phyloP scores from a whole-genome alignment of 2,888 invertebrate species.

The Deilephila porcellus region DNA sequence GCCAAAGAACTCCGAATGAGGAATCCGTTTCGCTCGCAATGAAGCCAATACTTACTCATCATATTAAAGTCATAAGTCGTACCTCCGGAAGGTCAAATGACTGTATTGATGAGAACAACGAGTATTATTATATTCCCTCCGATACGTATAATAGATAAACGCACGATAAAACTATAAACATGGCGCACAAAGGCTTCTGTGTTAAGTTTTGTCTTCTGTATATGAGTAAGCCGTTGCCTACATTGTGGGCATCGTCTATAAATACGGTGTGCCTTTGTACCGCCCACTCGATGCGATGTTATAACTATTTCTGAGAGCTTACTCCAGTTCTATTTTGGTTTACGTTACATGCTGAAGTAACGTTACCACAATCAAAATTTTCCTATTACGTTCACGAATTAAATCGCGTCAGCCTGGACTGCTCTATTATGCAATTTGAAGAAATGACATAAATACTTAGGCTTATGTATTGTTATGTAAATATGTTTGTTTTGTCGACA shows the following conservation, averaged over 20 bases:
- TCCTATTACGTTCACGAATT: conserved; percentile 35
- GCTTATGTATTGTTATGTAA: not conserved
- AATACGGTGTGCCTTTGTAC: conserved; percentile 53
- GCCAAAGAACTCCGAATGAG: too few species aligned
- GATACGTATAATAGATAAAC: conserved; percentile 33
- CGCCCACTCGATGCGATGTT: conserved; percentile 46
- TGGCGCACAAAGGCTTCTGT: conserved; percentile 45
- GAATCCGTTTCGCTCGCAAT: too few species aligned
- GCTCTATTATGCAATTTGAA: not conserved
- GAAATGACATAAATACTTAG: not conserved
- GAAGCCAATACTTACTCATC: too few species aligned
- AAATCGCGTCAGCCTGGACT: not conserved
- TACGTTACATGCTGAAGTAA: conserved; percentile 39
- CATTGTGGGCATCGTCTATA: conserved; percentile 49
- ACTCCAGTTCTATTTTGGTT: conserved; percentile 51
- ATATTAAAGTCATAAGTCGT: too few species aligned
- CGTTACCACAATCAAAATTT: conserved; percentile 32
- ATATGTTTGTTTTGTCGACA: not conserved
- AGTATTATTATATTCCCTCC: conserved; percentile 33
- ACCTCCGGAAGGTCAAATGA: conserved; percentile 11
- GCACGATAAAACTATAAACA: conserved; percentile 44
- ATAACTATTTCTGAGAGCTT: conserved; percentile 49
- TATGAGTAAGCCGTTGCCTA: conserved; percentile 39
- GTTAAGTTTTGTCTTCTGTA: conserved; percentile 44
- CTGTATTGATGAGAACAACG: conserved; percentile 9